Base-by-base conservation (phyloP, 2,113 vertebrate genomes). In the Chaetura pelagica region DNA sequence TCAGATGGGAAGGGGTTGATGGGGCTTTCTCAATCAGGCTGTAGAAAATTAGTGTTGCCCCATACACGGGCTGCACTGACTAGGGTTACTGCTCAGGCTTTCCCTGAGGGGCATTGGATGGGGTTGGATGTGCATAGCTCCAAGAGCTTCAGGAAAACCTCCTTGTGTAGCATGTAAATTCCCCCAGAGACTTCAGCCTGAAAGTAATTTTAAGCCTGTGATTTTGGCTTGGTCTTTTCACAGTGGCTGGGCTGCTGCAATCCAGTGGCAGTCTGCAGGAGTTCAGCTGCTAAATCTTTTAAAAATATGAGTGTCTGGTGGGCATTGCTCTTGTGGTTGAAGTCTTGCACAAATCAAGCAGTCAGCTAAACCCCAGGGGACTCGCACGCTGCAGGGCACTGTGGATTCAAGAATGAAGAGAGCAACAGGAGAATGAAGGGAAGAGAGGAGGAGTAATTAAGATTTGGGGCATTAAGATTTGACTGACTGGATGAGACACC, bases 401-500 rank as follows among this genome's bases (percentile, higher is more conserved):
- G 27, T 8, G 40, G 46, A 63, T 49, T 62, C 69, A 57, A 7
- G 51, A 77, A 59, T 4, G 13, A 57, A 92, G 61, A 81, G 4
- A 35, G 24, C 58, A 69, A 35, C 35, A 34, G 29, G 29, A 80
- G 18, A 58, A 12, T 1, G 15, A 68, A 82, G 15, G 17, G 5
- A 74, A 75, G n/a, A 76, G 42, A 49, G 13, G 5, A 67, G n/a
- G 29, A 83, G 68, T 78, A 92, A 90, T 68, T 67, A 79, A 93
- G 69, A 68, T 58, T 80, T 82, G 35, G 40, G n/a, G 58, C 68
- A 68, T 84, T 87, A 84, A 89, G 58, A 64, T 62, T 8, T 78
- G 61, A 73, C 57, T 90, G 90, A 94, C 64, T 87, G 46, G 76
- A 87, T 58, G 62, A 94, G 94, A 96, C 82, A 95, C 40, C 46